Base-by-base conservation (phyloP, 1,140 invertebrate species). In the Brachystomella parvula region DNA sequence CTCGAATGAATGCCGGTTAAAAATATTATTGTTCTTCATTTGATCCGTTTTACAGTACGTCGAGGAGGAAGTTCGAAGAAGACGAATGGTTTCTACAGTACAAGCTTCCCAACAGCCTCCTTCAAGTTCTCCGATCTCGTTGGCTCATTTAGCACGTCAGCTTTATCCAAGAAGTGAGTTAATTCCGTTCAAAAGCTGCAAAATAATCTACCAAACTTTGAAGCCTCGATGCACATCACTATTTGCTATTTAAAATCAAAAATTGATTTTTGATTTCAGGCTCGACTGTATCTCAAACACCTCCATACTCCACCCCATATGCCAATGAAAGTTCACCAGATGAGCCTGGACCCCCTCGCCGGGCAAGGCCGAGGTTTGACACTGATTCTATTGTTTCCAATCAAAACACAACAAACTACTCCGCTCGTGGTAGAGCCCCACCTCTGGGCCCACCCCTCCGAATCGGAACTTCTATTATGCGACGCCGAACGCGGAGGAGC, bases 141-240 rank as follows among this genome's bases (percentile, higher is more conserved):
- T 59, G 57, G 57, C 57, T 9, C 3, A 59, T 59, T 59, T 59
- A 29, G 57, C 57, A 12, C 3, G 57, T 9, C 26, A 32, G 21
- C 26, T 59, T 29, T 59, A 59, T 31, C 57, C 57, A 12, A 59
- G 26, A 32, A 31, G 49, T 53, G 21, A 53, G 49, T n/a, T n/a
- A n/a, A n/a, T n/a, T n/a, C n/a, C n/a, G n/a, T n/a, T n/a, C n/a
- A n/a, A n/a, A n/a, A n/a, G n/a, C n/a, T n/a, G n/a, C 49, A 44
- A 44, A 24, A 12, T 15, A 53, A 6, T 53, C 21, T 53, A 15
- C 12, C 24, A n/a, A n/a, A n/a, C n/a, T n/a, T n/a, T n/a, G n/a
- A n/a, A n/a, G n/a, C n/a, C n/a, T n/a, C n/a, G n/a, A n/a, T n/a
- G n/a, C n/a, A n/a, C n/a, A n/a, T n/a, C n/a, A n/a, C n/a, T 53